A percentile compares a stretch with the other conserved stretches of the same genome.
phyloP scores from a whole-genome alignment of 2,888 invertebrate species.

The Sphaerophoria rueppellii region DNA sequence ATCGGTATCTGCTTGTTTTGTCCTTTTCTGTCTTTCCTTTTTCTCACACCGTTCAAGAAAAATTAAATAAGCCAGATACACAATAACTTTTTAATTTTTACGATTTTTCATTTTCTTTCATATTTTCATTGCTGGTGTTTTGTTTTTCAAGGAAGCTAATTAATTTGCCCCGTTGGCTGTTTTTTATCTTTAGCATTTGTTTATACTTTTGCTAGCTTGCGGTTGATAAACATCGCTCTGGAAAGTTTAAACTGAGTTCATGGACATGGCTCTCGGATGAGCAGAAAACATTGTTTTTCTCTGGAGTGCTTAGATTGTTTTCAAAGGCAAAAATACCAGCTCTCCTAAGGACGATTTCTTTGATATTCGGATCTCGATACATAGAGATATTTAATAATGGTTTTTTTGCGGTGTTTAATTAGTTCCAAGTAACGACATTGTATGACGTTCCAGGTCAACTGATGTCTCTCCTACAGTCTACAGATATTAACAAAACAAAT shows the following conservation, averaged over 20 bases:
- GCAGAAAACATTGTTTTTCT: no score
- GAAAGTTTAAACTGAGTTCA: no score
- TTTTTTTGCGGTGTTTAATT: no score
- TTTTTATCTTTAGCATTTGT: conserved; percentile 17
- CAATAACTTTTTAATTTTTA: conserved; percentile 18
- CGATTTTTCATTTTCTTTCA: background rate
- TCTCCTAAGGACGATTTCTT: no score
- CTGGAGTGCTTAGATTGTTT: no score
- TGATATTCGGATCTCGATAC: no score
- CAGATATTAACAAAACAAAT: conserved; percentile 1
- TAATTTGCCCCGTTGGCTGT: conserved; percentile 12
- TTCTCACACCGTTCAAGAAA: background rate
- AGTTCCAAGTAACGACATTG: no score
- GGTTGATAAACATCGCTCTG: no score
- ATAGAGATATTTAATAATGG: no score
- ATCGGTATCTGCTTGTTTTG: conserved; percentile 23
- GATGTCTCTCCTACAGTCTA: background rate
- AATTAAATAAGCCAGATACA: conserved; percentile 22
- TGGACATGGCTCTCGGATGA: no score
- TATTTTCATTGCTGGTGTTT: background rate
- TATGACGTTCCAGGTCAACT: background rate
- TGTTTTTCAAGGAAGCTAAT: conserved; percentile 10
- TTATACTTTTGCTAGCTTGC: background rate
- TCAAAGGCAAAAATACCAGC: no score
- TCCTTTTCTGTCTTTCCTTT: background rate